These are phyloP conservation scores for Ciconia maguari DNA, from an alignment of 2,113 vertebrate genomes.

Conservation along the genomic window DNA sequence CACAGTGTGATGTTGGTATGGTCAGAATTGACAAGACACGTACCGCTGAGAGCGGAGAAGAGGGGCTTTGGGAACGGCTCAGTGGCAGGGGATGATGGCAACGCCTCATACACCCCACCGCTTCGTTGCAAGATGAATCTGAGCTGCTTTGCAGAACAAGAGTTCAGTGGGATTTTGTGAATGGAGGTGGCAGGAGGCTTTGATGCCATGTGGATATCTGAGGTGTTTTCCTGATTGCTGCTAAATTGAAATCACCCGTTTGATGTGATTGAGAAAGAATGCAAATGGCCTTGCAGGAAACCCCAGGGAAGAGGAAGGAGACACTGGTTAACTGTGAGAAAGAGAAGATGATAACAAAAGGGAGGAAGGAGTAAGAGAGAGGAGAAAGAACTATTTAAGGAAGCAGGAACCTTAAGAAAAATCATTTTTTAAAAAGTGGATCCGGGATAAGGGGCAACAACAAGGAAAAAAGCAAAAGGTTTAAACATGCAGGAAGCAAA, in stretches of 20 bases:
- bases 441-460: background rate
- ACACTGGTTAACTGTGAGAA: background rate
- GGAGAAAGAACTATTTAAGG: background rate
- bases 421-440: background rate
- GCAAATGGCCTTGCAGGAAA: background rate
- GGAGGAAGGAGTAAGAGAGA: background rate
- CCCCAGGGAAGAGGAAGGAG: background rate
- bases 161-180: background rate
- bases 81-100: background rate
- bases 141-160: background rate
- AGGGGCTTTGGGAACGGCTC: background rate
- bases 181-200: background rate
- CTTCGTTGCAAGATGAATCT: background rate
- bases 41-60: background rate
- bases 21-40: background rate
- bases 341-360: background rate
- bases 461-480: background rate
- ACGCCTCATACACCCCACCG: accelerated
- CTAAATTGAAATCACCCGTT: constrained; percentile 16
- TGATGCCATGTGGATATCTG: background rate
- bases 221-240: constrained; percentile 27
- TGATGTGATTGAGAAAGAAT: constrained; percentile 15
- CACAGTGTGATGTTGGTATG: accelerated
- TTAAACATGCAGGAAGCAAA: background rate
- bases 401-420: background rate